Conservation (phyloP, 2,797 vertebrate species). For the Cossypha dichroa region DNA sequence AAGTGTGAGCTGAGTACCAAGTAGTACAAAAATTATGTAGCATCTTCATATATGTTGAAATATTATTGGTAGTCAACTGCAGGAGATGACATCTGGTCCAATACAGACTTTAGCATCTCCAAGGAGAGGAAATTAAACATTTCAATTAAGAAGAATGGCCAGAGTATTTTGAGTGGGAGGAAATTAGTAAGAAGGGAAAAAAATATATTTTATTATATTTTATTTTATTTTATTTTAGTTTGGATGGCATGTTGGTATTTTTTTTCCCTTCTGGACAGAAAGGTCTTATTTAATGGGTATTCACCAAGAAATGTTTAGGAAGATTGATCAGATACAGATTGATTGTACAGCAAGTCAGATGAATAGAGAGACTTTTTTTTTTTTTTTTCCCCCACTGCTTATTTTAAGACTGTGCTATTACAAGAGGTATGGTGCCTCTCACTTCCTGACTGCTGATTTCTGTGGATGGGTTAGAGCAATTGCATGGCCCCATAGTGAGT, state of each 20-base stretch:
- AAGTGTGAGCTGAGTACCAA: constrained; percentile 24
- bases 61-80: constrained; percentile 27
- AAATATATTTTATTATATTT: not conserved
- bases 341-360: not conserved
- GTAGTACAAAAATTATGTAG: not conserved
- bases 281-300: not conserved
- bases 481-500: not conserved
- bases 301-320: not conserved
- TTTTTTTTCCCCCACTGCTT: not conserved
- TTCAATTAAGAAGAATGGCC: constrained; percentile 3
- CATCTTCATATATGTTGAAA: constrained; percentile 17
- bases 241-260: not conserved
- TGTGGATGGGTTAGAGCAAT: constrained; percentile 2
- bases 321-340: not conserved
- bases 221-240: not conserved
- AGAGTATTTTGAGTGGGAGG: constrained; percentile 22
- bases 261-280: not conserved
- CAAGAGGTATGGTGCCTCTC: not conserved
- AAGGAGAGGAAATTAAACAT: constrained; percentile 33
- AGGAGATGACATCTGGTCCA: constrained; percentile 41
- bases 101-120: constrained; percentile 18
- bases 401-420: not conserved
- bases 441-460: not conserved
- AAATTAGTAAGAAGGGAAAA: not conserved
- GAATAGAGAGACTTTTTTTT: not conserved